Evolutionary conservation across 2,888 invertebrate species (phyloP).

Genomic region (Drosophila anomelani): DNA sequence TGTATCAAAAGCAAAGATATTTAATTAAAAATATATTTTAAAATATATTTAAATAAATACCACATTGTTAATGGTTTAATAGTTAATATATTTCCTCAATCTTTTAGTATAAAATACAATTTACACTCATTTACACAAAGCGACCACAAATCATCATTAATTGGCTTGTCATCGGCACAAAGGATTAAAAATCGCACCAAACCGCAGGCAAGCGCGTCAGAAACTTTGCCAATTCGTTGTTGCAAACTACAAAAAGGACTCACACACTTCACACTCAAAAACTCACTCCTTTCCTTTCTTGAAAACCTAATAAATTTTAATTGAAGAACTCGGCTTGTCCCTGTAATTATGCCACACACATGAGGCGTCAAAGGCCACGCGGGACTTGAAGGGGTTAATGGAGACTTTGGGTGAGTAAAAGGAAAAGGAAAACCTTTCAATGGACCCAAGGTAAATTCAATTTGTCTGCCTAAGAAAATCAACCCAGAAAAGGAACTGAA

Average conservation of each 20-base stretch:
- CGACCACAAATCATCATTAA: slow-evolving; percentile 48
- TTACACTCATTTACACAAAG: slow-evolving; percentile 33
- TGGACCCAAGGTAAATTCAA: slow-evolving; percentile 60
- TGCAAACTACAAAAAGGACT: slow-evolving; percentile 37
- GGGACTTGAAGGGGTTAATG: slow-evolving; percentile 14
- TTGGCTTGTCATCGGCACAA: slow-evolving; percentile 51
- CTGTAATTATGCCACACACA: slow-evolving; percentile 75
- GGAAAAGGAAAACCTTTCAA: slow-evolving; percentile 23
- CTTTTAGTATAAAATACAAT: background rate
- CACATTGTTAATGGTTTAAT: background rate
- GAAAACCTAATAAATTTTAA: slow-evolving; percentile 55
- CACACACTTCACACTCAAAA: slow-evolving; percentile 1
- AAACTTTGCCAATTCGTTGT: slow-evolving; percentile 19
- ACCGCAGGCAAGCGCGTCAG: slow-evolving; percentile 34
- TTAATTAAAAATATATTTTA: background rate
- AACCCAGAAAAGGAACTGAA: slow-evolving; percentile 60
- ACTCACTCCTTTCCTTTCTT: background rate
- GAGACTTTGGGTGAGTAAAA: background rate
- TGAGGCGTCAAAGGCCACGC: slow-evolving; percentile 57
- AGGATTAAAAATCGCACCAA: slow-evolving; percentile 41
- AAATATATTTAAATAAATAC: background rate
- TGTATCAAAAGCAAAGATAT: background rate
- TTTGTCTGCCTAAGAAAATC: slow-evolving; percentile 57
- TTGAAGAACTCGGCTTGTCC: slow-evolving; percentile 61
- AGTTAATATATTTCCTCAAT: background rate